These are phyloP conservation scores for Tachycineta bicolor DNA, from an alignment of 2,113 vertebrate genomes.

Conservation along the genomic window DNA sequence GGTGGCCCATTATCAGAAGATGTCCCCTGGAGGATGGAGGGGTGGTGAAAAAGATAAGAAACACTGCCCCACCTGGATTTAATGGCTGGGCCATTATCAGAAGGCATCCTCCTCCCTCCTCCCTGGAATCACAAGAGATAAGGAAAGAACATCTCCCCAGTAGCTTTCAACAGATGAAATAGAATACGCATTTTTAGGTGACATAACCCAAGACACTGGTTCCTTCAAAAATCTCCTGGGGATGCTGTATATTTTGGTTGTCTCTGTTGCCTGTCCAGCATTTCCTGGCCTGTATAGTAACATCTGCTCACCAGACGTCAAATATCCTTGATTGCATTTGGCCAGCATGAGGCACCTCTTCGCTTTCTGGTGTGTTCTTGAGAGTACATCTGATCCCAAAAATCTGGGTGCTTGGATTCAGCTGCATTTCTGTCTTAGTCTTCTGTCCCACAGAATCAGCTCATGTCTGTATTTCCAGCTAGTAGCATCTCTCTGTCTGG, in stretches of 20 bases:
- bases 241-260: conserved; percentile 7
- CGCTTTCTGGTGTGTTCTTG: background rate
- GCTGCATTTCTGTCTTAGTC: background rate
- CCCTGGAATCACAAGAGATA: no score
- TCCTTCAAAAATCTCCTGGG: conserved; percentile 13
- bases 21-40: no score
- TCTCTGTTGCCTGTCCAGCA: conserved; percentile 38
- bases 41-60: no score
- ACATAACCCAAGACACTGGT: background rate
- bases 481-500: background rate
- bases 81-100: no score
- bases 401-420: background rate
- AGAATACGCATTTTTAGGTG: no score
- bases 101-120: no score
- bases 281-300: conserved; percentile 8
- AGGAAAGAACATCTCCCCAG: no score
- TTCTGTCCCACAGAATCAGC: background rate
- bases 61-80: no score
- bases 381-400: background rate
- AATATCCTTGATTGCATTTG: background rate
- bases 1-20: no score
- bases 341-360: background rate
- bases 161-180: no score
- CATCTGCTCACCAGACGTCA: conserved; percentile 55
- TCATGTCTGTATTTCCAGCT: background rate